Base-by-base conservation (phyloP, 2,113 vertebrate genomes). In the Onychorhynchus coronatus region DNA sequence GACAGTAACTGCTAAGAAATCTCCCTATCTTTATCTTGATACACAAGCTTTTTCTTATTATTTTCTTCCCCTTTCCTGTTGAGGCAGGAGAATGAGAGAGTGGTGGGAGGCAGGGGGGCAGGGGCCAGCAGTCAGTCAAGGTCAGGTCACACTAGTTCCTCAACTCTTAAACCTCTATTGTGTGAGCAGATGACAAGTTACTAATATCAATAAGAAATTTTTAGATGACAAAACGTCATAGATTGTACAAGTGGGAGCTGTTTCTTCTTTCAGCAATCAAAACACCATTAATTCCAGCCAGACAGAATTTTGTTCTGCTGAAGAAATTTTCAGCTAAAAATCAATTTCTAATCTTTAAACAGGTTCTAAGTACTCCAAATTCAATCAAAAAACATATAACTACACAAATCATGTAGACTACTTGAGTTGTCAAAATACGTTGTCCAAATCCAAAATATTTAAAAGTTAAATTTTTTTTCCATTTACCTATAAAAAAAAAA, bases 261-360 rank as follows among this genome's bases (percentile, higher is more conserved):
- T 61, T 76, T 28, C 2, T 27, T 73, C 49, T 59, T 77, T 53
- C 24, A 56, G 33, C 9, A 68, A 56, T 68, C 31, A 73, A 46
- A 93, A 24, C 16, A 50, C 19, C 7, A 39, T 31, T 11, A 47
- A 66, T 81, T 87, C 22, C 41, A 77, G 5, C 7, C 31, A 65
- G 19, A 62, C 14, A 62, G 28, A 84, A 74, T 52, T 89, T 73
- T 58, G 12, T 7, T 62, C 4, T 28, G 12, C 4, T 53, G 31
- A 74, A 92, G 80, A 93, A 75, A 47, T 91, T 80, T 87, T 65
- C 15, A 37, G 35, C 86, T 78, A 94, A 91, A 85, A 80, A 80
- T 89, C 42, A 18, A 13, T 56, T 73, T 76, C 63, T 66, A 92
- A 74, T 59, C 18, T 75, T 25, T 31, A 58, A 92, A 70, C n/a